Conservation (phyloP, 92 coral and sea anemone genomes). For the Porites rus region DNA sequence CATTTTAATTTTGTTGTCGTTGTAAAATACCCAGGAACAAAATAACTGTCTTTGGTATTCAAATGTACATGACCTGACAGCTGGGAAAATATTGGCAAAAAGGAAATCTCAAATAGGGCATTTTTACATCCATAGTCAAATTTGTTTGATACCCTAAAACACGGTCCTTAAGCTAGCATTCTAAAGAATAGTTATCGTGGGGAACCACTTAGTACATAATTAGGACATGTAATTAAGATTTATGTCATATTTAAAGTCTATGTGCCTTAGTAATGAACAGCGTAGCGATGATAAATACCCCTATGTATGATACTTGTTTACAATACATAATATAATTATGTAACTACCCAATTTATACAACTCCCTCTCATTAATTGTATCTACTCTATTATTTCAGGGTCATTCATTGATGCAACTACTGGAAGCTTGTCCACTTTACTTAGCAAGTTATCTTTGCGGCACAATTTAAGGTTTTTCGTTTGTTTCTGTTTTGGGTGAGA, state of each 20-base stretch:
- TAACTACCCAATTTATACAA: neutral
- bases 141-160: no score
- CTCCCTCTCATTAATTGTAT: neutral
- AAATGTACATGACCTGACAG: neutral
- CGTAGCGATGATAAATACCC: neutral
- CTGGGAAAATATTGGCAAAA: neutral
- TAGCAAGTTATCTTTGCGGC: neutral
- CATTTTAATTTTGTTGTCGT: neutral
- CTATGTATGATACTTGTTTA: neutral
- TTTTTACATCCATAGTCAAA: neutral
- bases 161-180: no score
- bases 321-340: neutral
- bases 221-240: neutral
- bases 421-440: neutral
- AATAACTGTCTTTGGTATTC: neutral
- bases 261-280: neutral
- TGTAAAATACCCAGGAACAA: neutral
- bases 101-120: neutral
- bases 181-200: no score
- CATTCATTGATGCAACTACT: neutral
- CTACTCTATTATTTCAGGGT: constrained; percentile 3
- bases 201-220: no score
- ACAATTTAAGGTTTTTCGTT: constrained; percentile 28
- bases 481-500: constrained; percentile 47
- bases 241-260: neutral